Conservation (phyloP, 2,888 invertebrate genomes). For the Drosophila borealis region DNA sequence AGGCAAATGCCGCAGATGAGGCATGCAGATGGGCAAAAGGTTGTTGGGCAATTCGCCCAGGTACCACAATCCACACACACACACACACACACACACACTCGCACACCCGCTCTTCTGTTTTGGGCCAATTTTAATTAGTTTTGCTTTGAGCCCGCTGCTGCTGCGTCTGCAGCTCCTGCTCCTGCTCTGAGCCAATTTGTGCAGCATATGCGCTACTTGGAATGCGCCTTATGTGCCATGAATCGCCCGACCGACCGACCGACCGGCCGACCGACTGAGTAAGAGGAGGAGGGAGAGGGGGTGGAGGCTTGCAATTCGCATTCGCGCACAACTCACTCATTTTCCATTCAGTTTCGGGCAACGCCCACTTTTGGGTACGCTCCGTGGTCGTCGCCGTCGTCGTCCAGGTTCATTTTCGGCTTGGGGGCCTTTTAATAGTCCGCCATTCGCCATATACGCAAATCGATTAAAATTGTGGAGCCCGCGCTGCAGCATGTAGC, state of each 20-base stretch:
- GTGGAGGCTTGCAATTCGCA: slow-evolving; percentile 50
- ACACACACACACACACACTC: slow-evolving; percentile 2
- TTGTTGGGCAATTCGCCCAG: slow-evolving; percentile 61
- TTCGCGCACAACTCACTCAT: slow-evolving; percentile 77
- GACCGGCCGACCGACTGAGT: background rate
- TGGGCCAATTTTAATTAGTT: slow-evolving; percentile 84
- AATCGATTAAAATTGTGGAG: slow-evolving; percentile 84
- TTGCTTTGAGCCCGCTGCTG: slow-evolving; percentile 75
- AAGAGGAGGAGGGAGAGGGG: slow-evolving; percentile 10
- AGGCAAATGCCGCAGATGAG: slow-evolving; percentile 73
- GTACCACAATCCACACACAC: slow-evolving; percentile 22
- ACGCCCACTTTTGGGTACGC: slow-evolving; percentile 83
- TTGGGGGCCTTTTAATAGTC: slow-evolving; percentile 75
- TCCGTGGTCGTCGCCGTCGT: slow-evolving; percentile 26
- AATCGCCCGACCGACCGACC: background rate
- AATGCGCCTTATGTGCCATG: slow-evolving; percentile 54
- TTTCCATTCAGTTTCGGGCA: slow-evolving; percentile 83
- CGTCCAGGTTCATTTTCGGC: slow-evolving; percentile 75
- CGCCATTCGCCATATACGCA: slow-evolving; percentile 73
- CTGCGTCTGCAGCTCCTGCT: slow-evolving; percentile 22
- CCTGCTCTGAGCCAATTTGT: slow-evolving; percentile 50
- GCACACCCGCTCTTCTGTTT: slow-evolving; percentile 59
- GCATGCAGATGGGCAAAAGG: slow-evolving; percentile 80
- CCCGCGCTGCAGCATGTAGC: slow-evolving; percentile 33
- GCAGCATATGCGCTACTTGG: slow-evolving; percentile 80